Evolutionary conservation across 2,888 invertebrate genomes (phyloP).

Genomic region (Toxonevra muliebris): DNA sequence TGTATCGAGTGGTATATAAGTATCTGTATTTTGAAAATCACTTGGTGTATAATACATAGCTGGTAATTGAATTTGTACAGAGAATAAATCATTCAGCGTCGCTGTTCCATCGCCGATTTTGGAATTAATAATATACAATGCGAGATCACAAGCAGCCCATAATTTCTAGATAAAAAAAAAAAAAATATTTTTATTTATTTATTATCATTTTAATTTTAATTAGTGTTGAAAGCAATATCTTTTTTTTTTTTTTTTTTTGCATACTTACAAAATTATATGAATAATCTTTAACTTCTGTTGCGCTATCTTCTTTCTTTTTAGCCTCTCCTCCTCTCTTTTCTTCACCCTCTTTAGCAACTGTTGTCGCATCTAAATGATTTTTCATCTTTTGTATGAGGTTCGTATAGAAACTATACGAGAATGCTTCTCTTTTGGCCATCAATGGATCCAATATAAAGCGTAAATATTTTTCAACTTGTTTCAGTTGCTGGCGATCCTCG

Average conservation of each 20-base stretch:
- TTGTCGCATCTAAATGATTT: conserved; percentile 84
- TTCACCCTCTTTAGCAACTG: conserved; percentile 71
- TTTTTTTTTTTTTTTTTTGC: no score
- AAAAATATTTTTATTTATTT: no score
- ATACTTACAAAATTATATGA: conserved; percentile 81
- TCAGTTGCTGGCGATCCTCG: conserved; percentile 79
- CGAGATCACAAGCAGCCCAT: conserved; percentile 96
- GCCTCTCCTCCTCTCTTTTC: conserved; percentile 67
- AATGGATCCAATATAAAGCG: conserved; percentile 96
- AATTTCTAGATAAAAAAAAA: conserved; percentile 76
- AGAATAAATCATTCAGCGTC: conserved; percentile 79
- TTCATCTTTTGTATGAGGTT: conserved; percentile 94
- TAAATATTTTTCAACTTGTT: conserved; percentile 83
- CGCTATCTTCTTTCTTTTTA: conserved; percentile 89
- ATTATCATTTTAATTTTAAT: no score
- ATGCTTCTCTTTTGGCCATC: conserved; percentile 91
- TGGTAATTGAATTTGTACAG: conserved; percentile 85
- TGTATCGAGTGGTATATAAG: conserved; percentile 81
- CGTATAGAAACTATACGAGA: conserved; percentile 95
- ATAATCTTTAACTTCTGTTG: conserved; percentile 84
- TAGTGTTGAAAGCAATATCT: background rate
- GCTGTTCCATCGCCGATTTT: conserved; percentile 76
- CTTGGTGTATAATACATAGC: conserved; percentile 89
- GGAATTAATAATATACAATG: conserved; percentile 87
- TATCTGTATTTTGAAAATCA: conserved; percentile 78